Conservation (phyloP, 92 coral and sea anemone genomes). For the Nematostella vectensis region DNA sequence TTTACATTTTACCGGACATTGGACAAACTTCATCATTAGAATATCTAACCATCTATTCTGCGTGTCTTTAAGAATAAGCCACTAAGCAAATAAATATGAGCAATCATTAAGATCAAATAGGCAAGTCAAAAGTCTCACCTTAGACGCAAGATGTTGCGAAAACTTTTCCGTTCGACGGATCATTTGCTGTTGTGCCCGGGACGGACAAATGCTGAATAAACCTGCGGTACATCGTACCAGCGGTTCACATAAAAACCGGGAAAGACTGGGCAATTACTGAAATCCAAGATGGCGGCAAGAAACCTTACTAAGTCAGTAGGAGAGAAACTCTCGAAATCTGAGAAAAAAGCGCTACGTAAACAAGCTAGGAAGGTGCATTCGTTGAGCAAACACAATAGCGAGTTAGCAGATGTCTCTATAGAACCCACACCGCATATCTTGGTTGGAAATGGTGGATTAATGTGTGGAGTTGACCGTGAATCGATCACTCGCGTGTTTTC, state of each 20-base stretch:
- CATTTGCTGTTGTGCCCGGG: no score
- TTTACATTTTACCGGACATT: no score
- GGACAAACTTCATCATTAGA: no score
- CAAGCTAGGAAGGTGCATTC: constrained; percentile 62
- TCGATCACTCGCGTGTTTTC: constrained; percentile 52
- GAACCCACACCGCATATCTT: constrained; percentile 71
- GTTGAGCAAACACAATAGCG: constrained; percentile 50
- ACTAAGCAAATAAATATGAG: no score
- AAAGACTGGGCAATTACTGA: constrained; percentile 1
- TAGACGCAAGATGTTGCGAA: no score
- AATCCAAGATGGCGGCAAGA: constrained; percentile 74
- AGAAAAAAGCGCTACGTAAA: constrained; percentile 76
- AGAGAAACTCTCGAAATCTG: constrained; percentile 70
- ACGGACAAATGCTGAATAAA: no score
- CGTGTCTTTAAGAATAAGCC: no score
- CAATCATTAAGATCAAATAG: no score
- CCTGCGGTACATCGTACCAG: not conserved
- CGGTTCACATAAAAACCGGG: not conserved
- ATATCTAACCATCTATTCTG: no score
- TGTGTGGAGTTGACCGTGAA: constrained; percentile 76
- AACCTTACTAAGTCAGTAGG: constrained; percentile 32
- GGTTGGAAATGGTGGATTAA: constrained; percentile 90
- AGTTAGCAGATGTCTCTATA: constrained; percentile 53
- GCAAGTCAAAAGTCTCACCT: no score
- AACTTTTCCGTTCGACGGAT: no score